Conservation (phyloP, 2,113 vertebrate species). For the Varanus komodoensis region DNA sequence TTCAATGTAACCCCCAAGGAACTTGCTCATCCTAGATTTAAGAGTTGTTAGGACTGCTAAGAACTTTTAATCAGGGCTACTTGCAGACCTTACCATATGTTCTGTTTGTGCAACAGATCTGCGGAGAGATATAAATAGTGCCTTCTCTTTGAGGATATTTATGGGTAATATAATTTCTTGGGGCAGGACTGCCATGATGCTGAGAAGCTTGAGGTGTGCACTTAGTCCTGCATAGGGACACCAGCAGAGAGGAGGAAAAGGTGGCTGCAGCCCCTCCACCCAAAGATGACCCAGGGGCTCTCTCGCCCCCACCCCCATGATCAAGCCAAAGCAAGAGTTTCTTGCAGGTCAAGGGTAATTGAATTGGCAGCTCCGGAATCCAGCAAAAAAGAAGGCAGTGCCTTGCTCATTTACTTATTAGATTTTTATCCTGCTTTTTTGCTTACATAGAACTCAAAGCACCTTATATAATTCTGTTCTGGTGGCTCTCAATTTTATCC, state of each 20-base stretch:
- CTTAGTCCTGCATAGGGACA: background rate
- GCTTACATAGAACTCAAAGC: too few species aligned
- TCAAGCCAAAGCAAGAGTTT: background rate
- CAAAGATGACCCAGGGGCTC: too few species aligned
- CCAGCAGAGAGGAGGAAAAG: background rate
- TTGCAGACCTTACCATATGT: conserved; percentile 24
- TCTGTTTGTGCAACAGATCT: conserved; percentile 11
- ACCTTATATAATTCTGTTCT: too few species aligned
- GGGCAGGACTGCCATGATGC: background rate
- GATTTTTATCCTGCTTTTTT: too few species aligned
- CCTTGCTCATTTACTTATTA: background rate
- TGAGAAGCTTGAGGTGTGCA: background rate
- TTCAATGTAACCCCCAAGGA: background rate
- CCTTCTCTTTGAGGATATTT: background rate
- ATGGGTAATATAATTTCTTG: background rate
- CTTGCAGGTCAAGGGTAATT: background rate
- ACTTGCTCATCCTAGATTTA: conserved; percentile 23
- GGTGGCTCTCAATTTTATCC: too few species aligned
- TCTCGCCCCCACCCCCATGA: background rate
- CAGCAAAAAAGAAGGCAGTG: background rate
- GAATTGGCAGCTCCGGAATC: background rate
- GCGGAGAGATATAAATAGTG: background rate
- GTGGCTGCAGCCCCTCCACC: too few species aligned
- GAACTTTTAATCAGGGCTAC: conserved; percentile 34
- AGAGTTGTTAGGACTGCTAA: conserved; percentile 18